phyloP scores from a whole-genome alignment of 2,888 invertebrate species.

The Nemapogon koenigi region DNA sequence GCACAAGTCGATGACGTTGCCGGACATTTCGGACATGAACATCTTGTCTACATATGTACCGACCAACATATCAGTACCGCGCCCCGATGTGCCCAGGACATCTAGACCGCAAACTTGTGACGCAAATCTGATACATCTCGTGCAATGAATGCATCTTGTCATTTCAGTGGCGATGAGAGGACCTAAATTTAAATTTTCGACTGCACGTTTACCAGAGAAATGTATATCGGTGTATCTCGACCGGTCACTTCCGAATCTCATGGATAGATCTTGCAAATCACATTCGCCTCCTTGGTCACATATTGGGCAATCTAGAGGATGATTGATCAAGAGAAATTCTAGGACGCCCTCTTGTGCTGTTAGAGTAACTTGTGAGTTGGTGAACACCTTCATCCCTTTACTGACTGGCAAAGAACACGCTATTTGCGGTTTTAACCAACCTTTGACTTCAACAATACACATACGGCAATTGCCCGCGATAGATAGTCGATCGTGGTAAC shows the following conservation, averaged over 20 bases:
- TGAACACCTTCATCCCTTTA: slow-evolving; percentile 96
- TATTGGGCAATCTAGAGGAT: slow-evolving; percentile 98
- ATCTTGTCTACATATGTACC: slow-evolving; percentile 98
- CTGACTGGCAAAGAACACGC: slow-evolving; percentile 98
- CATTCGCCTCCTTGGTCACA: slow-evolving; percentile 98
- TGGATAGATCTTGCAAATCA: slow-evolving; percentile 95
- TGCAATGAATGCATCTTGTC: slow-evolving; percentile 99
- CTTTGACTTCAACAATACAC: slow-evolving; percentile 98
- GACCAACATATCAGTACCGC: slow-evolving; percentile 95
- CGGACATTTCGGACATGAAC: slow-evolving; percentile 95
- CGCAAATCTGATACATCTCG: slow-evolving; percentile 95
- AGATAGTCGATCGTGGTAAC: slow-evolving; percentile 96
- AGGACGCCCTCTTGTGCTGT: slow-evolving; percentile 80
- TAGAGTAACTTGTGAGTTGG: slow-evolving; percentile 86
- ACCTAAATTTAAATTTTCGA: slow-evolving; percentile 96
- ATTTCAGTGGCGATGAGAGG: slow-evolving; percentile 96
- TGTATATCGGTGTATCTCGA: slow-evolving; percentile 91
- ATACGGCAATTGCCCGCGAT: slow-evolving; percentile 99
- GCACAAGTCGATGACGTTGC: slow-evolving; percentile 98
- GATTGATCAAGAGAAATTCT: slow-evolving; percentile 96
- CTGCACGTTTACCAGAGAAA: slow-evolving; percentile 89
- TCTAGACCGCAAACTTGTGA: slow-evolving; percentile 98
- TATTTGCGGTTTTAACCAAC: slow-evolving; percentile 94
- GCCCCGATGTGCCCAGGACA: slow-evolving; percentile 90
- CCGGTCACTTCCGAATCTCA: slow-evolving; percentile 95